Evolutionary conservation across 2,888 invertebrate species (phyloP).

Genomic region (Pantelozetes paolii): DNA sequence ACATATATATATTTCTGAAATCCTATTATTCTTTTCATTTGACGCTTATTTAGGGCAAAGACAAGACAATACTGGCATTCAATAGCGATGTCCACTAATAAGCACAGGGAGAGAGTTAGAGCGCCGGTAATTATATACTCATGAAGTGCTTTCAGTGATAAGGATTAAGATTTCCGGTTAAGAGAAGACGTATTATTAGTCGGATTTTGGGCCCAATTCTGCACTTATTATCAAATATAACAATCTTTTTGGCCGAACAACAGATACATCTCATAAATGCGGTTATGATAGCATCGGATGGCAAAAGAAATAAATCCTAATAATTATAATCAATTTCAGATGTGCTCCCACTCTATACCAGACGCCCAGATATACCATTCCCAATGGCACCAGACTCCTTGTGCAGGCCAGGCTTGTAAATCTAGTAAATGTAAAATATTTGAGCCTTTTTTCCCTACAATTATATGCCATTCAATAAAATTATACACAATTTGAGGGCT

Average conservation of each 20-base stretch:
- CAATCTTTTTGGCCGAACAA: conserved; percentile 6
- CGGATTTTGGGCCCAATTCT: neutral
- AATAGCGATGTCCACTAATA: neutral
- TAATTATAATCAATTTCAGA: neutral
- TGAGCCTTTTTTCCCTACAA: neutral
- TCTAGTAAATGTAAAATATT: neutral
- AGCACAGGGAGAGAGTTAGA: neutral
- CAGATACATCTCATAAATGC: neutral
- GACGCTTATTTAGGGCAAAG: neutral
- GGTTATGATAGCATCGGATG: neutral
- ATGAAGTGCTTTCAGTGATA: neutral
- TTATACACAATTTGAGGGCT: neutral
- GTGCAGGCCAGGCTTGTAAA: neutral
- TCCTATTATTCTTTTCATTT: neutral
- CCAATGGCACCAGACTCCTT: neutral
- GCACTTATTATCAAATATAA: neutral
- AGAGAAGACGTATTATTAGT: neutral
- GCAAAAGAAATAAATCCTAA: conserved; percentile 1
- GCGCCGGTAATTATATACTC: neutral
- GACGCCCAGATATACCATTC: neutral
- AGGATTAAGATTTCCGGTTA: conserved; percentile 20
- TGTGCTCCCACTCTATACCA: neutral
- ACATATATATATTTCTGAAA: neutral
- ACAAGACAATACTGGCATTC: neutral
- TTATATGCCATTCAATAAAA: neutral